A percentile compares a stretch with the other conserved stretches of the same genome.
These are phyloP conservation scores for Napeogenes sylphis DNA, from an alignment of 2,888 invertebrate species.

Conservation along the genomic window DNA sequence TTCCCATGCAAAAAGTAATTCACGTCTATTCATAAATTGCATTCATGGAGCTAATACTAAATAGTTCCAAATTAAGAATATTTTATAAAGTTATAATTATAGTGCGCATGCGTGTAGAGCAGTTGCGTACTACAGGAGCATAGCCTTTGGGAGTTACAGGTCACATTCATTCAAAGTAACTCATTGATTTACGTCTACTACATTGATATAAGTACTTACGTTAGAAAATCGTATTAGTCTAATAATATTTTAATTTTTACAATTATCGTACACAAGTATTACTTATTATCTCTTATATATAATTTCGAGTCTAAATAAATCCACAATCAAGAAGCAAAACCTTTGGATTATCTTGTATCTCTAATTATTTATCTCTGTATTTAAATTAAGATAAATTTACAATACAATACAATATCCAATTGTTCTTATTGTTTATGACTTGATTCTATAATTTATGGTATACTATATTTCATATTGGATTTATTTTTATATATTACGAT, in stretches of 20 bases:
- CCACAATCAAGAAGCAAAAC: too few relatives aligned
- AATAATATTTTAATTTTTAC: too few relatives aligned
- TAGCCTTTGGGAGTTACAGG: constrained; percentile 72
- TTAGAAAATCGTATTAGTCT: constrained; percentile 37
- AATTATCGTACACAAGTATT: too few relatives aligned
- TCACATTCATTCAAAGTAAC: constrained; percentile 59
- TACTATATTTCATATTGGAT: constrained; percentile 10
- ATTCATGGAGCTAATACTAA: too few relatives aligned
- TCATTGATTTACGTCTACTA: constrained; percentile 69
- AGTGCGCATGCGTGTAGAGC: constrained; percentile 59
- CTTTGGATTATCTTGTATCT: too few relatives aligned
- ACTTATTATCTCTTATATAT: too few relatives aligned
- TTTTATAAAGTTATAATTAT: neutral
- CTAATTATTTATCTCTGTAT: too few relatives aligned
- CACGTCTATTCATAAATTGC: too few relatives aligned
- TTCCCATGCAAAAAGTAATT: too few relatives aligned
- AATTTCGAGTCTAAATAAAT: too few relatives aligned
- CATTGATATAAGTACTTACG: constrained; percentile 52
- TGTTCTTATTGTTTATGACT: neutral
- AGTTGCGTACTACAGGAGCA: constrained; percentile 63
- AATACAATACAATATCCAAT: too few relatives aligned
- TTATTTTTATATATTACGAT: constrained; percentile 29
- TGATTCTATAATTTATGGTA: constrained; percentile 16
- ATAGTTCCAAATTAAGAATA: neutral
- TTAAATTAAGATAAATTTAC: too few relatives aligned